Conservation (phyloP, 2,113 vertebrate species). For the Ochotona princeps region DNA sequence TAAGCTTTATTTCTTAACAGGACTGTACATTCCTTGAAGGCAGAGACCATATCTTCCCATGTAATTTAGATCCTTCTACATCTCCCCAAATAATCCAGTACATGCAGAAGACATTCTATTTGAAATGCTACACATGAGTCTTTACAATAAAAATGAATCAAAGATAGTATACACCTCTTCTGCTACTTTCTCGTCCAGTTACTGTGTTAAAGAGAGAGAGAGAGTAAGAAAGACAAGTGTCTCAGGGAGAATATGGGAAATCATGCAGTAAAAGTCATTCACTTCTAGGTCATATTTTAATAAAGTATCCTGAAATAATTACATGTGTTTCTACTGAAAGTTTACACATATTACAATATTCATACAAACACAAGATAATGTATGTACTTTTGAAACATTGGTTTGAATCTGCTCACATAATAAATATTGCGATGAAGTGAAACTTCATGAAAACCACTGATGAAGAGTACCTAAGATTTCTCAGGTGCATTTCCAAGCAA, state of each 20-base stretch:
- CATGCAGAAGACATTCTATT: background rate
- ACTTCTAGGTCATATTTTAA: background rate
- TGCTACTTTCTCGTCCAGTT: background rate
- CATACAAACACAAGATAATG: background rate
- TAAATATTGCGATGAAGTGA: background rate
- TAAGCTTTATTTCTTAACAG: slow-evolving; percentile 15
- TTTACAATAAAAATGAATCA: slow-evolving; percentile 37
- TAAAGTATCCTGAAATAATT: background rate
- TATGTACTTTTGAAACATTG: slow-evolving; percentile 12
- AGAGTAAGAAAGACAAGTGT: background rate
- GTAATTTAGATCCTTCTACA: background rate
- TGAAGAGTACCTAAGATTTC: background rate
- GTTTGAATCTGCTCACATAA: slow-evolving; percentile 26
- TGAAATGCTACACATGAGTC: background rate
- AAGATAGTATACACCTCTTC: background rate
- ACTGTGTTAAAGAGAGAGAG: background rate
- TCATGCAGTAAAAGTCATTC: background rate
- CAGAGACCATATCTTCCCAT: slow-evolving; percentile 7
- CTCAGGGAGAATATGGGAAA: background rate
- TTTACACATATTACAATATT: background rate
- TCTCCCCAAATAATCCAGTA: background rate
- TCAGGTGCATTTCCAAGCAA: background rate
- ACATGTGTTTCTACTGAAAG: background rate
- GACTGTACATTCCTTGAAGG: background rate
- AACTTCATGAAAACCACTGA: slow-evolving; percentile 17